These are phyloP conservation scores for Agonum fuliginosum DNA, from an alignment of 2,888 invertebrate species.

Conservation along the genomic window DNA sequence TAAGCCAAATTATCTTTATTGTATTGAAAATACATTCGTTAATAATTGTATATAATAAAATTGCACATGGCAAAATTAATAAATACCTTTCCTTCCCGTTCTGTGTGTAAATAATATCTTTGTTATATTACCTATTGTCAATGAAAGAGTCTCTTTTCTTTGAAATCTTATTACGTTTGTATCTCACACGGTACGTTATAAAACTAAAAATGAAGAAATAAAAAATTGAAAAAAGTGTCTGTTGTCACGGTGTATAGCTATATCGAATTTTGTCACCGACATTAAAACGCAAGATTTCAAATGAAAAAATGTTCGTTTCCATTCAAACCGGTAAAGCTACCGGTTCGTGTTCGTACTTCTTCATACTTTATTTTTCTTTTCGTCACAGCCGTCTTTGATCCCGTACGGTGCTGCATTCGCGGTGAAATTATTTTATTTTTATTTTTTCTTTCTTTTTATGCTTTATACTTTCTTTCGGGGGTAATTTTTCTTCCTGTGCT, in stretches of 20 bases:
- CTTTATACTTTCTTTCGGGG: slow-evolving; percentile 53
- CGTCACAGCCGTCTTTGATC: slow-evolving; percentile 43
- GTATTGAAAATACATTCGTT: no score
- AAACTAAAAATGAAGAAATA: slow-evolving; percentile 2
- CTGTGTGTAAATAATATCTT: no score
- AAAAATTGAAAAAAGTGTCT: slow-evolving; percentile 3
- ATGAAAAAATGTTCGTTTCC: slow-evolving; percentile 33
- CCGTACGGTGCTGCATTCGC: slow-evolving; percentile 44
- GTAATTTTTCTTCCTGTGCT: slow-evolving; percentile 57
- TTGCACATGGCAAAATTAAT: no score
- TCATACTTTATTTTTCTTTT: slow-evolving; percentile 48
- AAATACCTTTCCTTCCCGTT: no score
- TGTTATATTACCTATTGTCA: no score
- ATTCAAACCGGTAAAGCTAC: slow-evolving; percentile 32
- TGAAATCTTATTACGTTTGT: no score
- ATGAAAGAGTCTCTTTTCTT: no score
- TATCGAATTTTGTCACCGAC: slow-evolving; percentile 14
- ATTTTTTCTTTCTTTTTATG: slow-evolving; percentile 47
- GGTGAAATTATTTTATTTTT: slow-evolving; percentile 56
- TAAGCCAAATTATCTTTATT: no score
- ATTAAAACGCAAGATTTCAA: slow-evolving; percentile 41
- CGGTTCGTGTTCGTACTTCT: slow-evolving; percentile 29
- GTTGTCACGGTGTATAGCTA: not conserved
- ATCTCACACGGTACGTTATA: no score
- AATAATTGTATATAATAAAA: no score